A percentile compares a stretch with the other conserved stretches of the same genome.
Evolutionary conservation across 1,140 invertebrate species (phyloP).

Genomic region (Tetragnatha versicolor): DNA sequence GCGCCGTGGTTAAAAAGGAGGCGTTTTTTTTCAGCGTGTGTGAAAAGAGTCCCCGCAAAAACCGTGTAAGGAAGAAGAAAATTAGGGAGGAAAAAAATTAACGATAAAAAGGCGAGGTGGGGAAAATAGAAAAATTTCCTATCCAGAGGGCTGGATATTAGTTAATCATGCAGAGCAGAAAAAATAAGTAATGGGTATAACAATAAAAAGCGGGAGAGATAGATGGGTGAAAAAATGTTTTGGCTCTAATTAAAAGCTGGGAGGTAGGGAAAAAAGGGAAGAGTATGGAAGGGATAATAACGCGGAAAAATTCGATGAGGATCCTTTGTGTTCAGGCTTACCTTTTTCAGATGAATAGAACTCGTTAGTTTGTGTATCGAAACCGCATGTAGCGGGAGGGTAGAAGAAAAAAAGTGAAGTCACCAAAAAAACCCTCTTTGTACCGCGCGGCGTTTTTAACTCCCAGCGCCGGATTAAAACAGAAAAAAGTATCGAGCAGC

Average conservation of each 20-base stretch:
- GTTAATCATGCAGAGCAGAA: slow-evolving; percentile 42
- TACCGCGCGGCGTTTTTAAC: slow-evolving; percentile 40
- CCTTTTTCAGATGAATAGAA: slow-evolving; percentile 49
- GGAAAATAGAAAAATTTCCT: slow-evolving; percentile 21
- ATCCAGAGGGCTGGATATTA: slow-evolving; percentile 44
- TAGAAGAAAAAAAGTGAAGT: slow-evolving; percentile 16
- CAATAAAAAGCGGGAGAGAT: slow-evolving; percentile 4
- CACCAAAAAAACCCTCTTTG: slow-evolving; percentile 24
- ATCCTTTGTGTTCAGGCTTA: slow-evolving; percentile 40
- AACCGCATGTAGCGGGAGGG: slow-evolving; percentile 37
- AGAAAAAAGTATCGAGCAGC: slow-evolving; percentile 6
- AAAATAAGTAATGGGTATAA: slow-evolving; percentile 17
- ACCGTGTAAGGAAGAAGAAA: slow-evolving; percentile 40
- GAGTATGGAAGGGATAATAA: slow-evolving; percentile 38
- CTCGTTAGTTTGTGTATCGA: slow-evolving; percentile 49
- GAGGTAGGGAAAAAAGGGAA: slow-evolving; percentile 37
- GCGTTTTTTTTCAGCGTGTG: neutral
- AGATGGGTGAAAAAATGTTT: slow-evolving; percentile 28
- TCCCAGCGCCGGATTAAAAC: slow-evolving; percentile 8
- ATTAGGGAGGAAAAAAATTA: too few species aligned
- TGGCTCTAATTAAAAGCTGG: slow-evolving; percentile 51
- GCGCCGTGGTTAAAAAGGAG: too few species aligned
- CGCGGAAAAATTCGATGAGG: slow-evolving; percentile 48
- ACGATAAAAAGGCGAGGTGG: too few species aligned
- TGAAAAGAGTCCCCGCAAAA: slow-evolving; percentile 30